These are phyloP conservation scores for Drosophila nr. perissopoda DNA, from an alignment of 2,888 invertebrate genomes.

Conservation along the genomic window DNA sequence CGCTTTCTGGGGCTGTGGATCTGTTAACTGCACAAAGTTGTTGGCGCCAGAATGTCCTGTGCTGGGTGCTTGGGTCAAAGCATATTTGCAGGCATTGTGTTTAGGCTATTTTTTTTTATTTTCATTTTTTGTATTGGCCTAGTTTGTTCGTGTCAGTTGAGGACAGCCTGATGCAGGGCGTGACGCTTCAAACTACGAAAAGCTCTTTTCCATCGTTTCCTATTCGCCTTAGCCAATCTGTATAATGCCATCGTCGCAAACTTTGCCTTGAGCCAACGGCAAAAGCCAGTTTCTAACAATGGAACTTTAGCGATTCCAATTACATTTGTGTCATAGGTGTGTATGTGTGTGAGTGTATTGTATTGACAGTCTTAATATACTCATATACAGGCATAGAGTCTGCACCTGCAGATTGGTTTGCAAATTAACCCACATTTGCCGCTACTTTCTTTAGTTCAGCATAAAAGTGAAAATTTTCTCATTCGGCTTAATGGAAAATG, in stretches of 20 bases:
- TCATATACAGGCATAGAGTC: slow-evolving; percentile 1
- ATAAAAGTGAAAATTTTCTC: slow-evolving; percentile 46
- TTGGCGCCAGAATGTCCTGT: slow-evolving; percentile 46
- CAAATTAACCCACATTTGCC: slow-evolving; percentile 77
- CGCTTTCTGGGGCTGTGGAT: neutral
- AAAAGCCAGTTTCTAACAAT: slow-evolving; percentile 64
- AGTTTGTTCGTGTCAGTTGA: slow-evolving; percentile 35
- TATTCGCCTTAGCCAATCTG: neutral
- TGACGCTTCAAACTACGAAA: slow-evolving; percentile 59
- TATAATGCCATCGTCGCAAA: slow-evolving; percentile 36
- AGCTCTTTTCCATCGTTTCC: slow-evolving; percentile 38
- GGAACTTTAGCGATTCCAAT: slow-evolving; percentile 61
- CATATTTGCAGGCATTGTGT: slow-evolving; percentile 40
- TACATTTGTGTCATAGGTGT: slow-evolving; percentile 1
- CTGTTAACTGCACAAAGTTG: neutral
- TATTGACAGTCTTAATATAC: slow-evolving; percentile 19
- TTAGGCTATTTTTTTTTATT: slow-evolving; percentile 1
- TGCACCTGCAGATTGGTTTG: slow-evolving; percentile 63
- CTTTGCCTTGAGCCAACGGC: slow-evolving; percentile 57
- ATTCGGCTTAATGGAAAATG: slow-evolving; percentile 51
- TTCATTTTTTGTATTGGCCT: slow-evolving; percentile 14
- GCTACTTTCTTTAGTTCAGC: slow-evolving; percentile 37
- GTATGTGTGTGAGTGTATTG: slow-evolving; percentile 1
- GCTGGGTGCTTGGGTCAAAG: slow-evolving; percentile 39
- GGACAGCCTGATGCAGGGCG: slow-evolving; percentile 48